Evolutionary conservation across 2,113 vertebrate species (phyloP), one percentile per base, ranked within the genome.

Genomic region (Platycercus adscitus): DNA sequence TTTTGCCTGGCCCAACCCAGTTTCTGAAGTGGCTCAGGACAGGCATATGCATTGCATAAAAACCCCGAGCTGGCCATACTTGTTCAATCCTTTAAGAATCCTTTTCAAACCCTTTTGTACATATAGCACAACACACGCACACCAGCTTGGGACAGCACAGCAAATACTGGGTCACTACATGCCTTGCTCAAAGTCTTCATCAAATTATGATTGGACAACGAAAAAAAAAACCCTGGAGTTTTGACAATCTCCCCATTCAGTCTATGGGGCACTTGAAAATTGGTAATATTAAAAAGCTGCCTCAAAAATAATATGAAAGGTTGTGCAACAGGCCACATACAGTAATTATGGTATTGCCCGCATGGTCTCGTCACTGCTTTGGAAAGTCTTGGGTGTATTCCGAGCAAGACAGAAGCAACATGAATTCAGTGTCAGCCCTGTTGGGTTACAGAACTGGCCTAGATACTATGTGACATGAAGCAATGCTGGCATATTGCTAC

Each of bases 31-130:
- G 60, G 87, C 56, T 81, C 52, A 60, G 60, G 76, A 56, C 14
- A 39, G 50, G 72, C 65, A 37, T 47, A 29, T 24, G 53, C 6
- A 29, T 17, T 37, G 73, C 77, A 81, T 13, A 60, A 94, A 88
- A 20, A 9, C 26, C 49, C 55, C 1, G 1, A 73, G 68, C 31
- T 49, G 81, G 44, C 49, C 79, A 29, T 7, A 5, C 28, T 63
- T 0, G 0, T 66, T 66, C 76, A 39, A 0, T 16, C 55, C 56
- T 64, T 6, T 0, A 18, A 56, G 60, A 71, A 86, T 25, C 58
- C 23, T 31, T 52, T 24, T 60, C 43, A 35, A 70, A 41, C 2
- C 2, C n/a, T 24, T 33, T 6, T 28, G 69, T 50, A 43, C 43
- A 21, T 35, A 18, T 0, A 47, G 55, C 39, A 61, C 47, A 76